phyloP scores from a whole-genome alignment of 1,140 invertebrate species.

The Centruroides sculpturatus region DNA sequence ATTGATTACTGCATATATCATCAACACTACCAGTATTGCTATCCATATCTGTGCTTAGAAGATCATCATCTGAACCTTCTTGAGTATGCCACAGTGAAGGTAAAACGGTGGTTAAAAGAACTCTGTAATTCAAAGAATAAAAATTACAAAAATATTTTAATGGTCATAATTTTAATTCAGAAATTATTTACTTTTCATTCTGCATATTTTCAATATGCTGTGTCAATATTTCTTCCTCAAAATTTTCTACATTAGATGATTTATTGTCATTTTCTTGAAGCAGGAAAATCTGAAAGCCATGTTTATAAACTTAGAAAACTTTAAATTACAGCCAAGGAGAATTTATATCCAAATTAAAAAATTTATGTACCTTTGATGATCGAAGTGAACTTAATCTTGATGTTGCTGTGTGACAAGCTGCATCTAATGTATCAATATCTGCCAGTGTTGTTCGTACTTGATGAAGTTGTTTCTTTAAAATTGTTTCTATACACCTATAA shows the following conservation, averaged over 20 bases:
- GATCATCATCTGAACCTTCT: slow-evolving; percentile 68
- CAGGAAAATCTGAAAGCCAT: not conserved
- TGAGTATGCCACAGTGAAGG: slow-evolving; percentile 48
- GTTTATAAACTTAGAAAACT: no score
- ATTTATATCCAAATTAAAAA: no score
- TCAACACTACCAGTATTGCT: slow-evolving; percentile 34
- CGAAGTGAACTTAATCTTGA: slow-evolving; percentile 54
- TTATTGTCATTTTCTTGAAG: slow-evolving; percentile 3
- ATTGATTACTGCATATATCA: slow-evolving; percentile 4
- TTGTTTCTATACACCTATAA: slow-evolving; percentile 63
- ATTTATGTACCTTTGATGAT: slow-evolving; percentile 44
- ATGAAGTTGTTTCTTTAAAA: slow-evolving; percentile 60
- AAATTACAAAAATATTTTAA: slow-evolving; percentile 36
- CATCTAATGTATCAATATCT: slow-evolving; percentile 77
- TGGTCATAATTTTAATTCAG: slow-evolving; percentile 44
- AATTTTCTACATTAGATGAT: slow-evolving; percentile 9
- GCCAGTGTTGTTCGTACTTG: slow-evolving; percentile 62
- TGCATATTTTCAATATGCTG: slow-evolving; percentile 28
- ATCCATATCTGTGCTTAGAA: slow-evolving; percentile 45
- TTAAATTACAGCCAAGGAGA: no score
- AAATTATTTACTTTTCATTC: slow-evolving; percentile 28
- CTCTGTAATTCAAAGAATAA: slow-evolving; percentile 35
- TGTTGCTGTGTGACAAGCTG: slow-evolving; percentile 57
- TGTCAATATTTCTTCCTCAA: slow-evolving; percentile 27
- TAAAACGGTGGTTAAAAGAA: slow-evolving; percentile 58